Base-by-base conservation (phyloP, 1,140 invertebrate genomes). In the Lethrus apterus region DNA sequence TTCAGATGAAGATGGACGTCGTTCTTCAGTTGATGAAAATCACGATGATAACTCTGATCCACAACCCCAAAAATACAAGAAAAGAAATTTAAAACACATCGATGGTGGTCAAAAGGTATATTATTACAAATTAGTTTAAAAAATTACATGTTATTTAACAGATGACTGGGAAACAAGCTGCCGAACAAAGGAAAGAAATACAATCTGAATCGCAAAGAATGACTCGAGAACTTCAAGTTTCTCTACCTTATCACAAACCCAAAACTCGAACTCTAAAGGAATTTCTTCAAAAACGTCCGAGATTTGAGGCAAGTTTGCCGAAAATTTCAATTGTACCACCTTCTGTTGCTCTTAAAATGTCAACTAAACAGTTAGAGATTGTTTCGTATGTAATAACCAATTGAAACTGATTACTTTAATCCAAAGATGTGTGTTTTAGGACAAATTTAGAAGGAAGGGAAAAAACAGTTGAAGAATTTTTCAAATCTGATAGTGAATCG, bases 211-310 rank as follows among this genome's bases (percentile, higher is more conserved):
- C 73, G 0, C 83, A 86, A 62, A 65, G 83, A 23, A 75, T 84
- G 67, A 52, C 83, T 1, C 65, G 85, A 57, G 83, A 88, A 66
- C 76, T 76, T 30, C 60, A 73, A 46, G 68, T 88, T 30, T 77
- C 76, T 31, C 59, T 90, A 9, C 86, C 87, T 1, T 89, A 89
- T 67, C 85, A 89, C 63, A 74, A 72, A 54, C 86, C 87, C 13
- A 83, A 81, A 55, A 77, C 83, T 51, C 69, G 80, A 30, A 78
- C 75, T 11, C 65, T 90, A 2, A 73, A 80, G 59, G 86, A 87
- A 68, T 89, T 77, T 73, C 73, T 87, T 0, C 67, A 70, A 46
- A 54, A 71, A 51, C 59, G 65, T 44, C 51, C 56, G 20, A 58
- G 18, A 56, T 58, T 57, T 24, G 21, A 38, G 10, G 31, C 55